Evolutionary conservation across 1,140 invertebrate genomes (phyloP), one percentile per base, ranked within the genome.

Genomic region (Drosophila ananassae): DNA sequence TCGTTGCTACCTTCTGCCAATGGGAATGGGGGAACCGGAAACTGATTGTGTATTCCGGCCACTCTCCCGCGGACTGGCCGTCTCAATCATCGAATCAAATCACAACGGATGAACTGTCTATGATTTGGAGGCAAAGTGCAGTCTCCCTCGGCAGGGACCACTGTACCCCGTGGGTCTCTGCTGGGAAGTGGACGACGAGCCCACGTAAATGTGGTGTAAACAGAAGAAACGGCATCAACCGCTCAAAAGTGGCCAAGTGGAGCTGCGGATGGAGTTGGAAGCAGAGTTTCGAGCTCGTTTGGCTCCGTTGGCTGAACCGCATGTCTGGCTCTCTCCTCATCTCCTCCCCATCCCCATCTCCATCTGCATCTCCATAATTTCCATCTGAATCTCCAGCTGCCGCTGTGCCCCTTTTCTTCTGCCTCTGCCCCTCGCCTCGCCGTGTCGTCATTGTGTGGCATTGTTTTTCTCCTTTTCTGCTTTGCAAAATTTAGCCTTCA

Each of bases 401-500:
- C 63, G 22, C 28, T 69, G 44, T 30, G 55, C 25, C 28, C 30
- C 63, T 59, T 24, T 30, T 24, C 17, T 51, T 62, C 64, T 34
- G 25, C 41, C 24, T 37, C 32, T 32, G 30, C 30, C 30, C 7
- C 52, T 64, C 48, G 48, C 7, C 52, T 64, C 48, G 48, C 55
- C 50, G 13, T 69, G 61, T 68, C 72, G 55, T 75, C 72, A 69
- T 69, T 56, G 62, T 76, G 41, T 53, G 68, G 77, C 52, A 68
- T 61, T 52, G 62, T 66, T 34, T 48, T 48, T 34, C 56, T 58
- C 17, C 44, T 63, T 73, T 76, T 84, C 79, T 67, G 72, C 76
- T 87, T 83, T 83, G 57, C 68, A 87, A 76, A 73, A 69, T 89
- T 82, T 89, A 89, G 83, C 83, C 83, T 89, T 89, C 83, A 89